Evolutionary conservation across 1,140 invertebrate species (phyloP), one percentile per base, ranked within the genome.

Genomic region (Drosophila virilis): DNA sequence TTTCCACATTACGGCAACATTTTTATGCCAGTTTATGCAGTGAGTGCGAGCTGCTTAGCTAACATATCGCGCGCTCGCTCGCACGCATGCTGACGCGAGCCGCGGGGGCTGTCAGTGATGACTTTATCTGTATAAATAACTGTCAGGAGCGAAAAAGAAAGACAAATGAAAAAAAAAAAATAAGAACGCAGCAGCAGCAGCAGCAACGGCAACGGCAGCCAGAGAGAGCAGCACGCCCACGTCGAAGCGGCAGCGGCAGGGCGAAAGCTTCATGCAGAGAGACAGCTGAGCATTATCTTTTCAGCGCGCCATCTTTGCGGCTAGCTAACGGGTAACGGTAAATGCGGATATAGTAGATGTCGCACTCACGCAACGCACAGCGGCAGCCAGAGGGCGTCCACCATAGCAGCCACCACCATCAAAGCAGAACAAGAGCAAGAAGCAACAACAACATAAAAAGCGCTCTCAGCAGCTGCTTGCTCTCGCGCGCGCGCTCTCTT

Each of bases 51-150:
- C 28, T 59, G 50, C n/a, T 5, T 38, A 54, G 64, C 28, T 9
- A 43, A 10, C 45, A 9, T 55, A 69, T 28, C 10, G 50, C 33
- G 17, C 65, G 33, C 2, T 77, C 42, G 32, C 62, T 42, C n/a
- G 35, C 40, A 46, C 76, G 58, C 42, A 55, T 45, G 55, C 58
- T 22, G 38, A 42, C 8, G 58, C 61, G 43, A 71, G 66, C 83
- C 68, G 67, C 52, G 61, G 80, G 71, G 77, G 60, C 80, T 84
- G 80, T 75, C 84, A 84, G 84, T 89, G 84, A 89, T 89, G 84
- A 89, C 84, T 89, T 89, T 89, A 89, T 89, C 84, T 89, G 84
- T 89, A 89, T 83, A 89, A 89, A 89, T 89, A 89, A 89, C 84
- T 89, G 84, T 84, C 85, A 88, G 77, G 38, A 67, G 58, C 45